Base-by-base conservation (phyloP, 2,113 vertebrate species). In the Accipiter virgatus region DNA sequence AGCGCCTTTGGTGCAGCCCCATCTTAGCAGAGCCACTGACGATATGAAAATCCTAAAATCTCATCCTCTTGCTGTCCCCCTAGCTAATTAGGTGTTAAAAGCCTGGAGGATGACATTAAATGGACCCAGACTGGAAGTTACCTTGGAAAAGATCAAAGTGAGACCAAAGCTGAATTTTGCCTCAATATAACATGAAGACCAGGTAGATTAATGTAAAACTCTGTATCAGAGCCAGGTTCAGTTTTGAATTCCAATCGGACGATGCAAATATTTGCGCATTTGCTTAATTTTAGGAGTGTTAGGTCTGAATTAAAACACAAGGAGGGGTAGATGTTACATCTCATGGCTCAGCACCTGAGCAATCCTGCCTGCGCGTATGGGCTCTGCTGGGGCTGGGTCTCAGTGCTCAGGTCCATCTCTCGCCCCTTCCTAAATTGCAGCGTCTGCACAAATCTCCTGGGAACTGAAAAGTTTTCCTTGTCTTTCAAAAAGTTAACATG, bases 351-450 rank as follows among this genome's bases (percentile, higher is more conserved):
- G 10, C 0, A 3, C 22, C 32, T 40, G n/a, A 40, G 32, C 31
- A 22, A 6, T 5, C 43, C 40, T 0, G 1, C 36, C 27, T 8
- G 27, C 3, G 0, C 4, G 3, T 9, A 9, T 3, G 16, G 38
- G n/a, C 45, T 40, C 42, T 58, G 36, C 5, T 3, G 45, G 32
- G 13, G 13, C 52, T 8, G 65, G 40, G 5, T 50, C 40, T 40
- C 63, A 7, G 26, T 9, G 48, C 53, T 77, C 62, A 47, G 48
- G 16, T 10, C 19, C 48, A 20, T 32, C 15, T 73, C 80, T 77
- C 31, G 16, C 18, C 5, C 3, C 5, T 17, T 21, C 27, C 19
- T 27, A 20, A 59, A 56, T 2, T 16, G 15, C 45, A 84, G 21
- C 10, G 10, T 65, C 83, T 70, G 45, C 75, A 73, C 42, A 50